Percentiles rank a stretch among this genome's conserved stretches.
These are phyloP conservation scores for Chaunax sp. DNA, from an alignment of 2,797 vertebrate genomes.

Conservation along the genomic window DNA sequence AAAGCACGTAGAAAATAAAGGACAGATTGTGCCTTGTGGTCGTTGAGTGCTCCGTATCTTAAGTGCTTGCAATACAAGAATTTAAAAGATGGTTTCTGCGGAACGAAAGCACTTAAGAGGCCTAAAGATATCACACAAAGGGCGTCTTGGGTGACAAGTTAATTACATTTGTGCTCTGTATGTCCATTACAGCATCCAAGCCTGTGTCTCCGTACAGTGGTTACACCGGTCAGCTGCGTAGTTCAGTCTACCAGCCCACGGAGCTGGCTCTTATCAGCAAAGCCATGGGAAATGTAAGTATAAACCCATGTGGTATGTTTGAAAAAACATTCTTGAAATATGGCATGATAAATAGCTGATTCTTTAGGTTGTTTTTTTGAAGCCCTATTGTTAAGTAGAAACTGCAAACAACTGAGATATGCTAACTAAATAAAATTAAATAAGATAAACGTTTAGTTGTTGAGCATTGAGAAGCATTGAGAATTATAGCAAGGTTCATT, in stretches of 20 bases:
- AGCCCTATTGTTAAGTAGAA: not conserved
- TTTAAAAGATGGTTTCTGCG: conserved; percentile 1
- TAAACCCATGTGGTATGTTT: not conserved
- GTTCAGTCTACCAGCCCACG: conserved; percentile 94
- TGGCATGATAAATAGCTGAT: not conserved
- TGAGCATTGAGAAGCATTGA: no score
- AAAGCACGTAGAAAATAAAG: conserved; percentile 8
- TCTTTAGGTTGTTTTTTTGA: not conserved
- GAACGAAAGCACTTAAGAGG: not conserved
- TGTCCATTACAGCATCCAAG: conserved; percentile 82
- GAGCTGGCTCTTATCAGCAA: conserved; percentile 95
- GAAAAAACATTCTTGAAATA: conserved; percentile 13
- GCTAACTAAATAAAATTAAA: not conserved
- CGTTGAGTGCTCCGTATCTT: not conserved
- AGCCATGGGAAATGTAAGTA: conserved; percentile 78
- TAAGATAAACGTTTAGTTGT: no score
- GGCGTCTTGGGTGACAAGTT: not conserved
- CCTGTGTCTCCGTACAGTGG: conserved; percentile 93
- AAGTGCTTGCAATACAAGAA: not conserved
- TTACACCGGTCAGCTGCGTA: conserved; percentile 92
- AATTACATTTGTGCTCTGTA: not conserved
- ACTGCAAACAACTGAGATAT: not conserved
- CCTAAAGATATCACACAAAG: not conserved
- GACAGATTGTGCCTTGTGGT: not conserved
- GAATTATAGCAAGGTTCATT: no score